A percentile compares a stretch with the other conserved stretches of the same genome.
Conservation (phyloP, 2,113 vertebrate species). For the Myrmecophaga tridactyla region DNA sequence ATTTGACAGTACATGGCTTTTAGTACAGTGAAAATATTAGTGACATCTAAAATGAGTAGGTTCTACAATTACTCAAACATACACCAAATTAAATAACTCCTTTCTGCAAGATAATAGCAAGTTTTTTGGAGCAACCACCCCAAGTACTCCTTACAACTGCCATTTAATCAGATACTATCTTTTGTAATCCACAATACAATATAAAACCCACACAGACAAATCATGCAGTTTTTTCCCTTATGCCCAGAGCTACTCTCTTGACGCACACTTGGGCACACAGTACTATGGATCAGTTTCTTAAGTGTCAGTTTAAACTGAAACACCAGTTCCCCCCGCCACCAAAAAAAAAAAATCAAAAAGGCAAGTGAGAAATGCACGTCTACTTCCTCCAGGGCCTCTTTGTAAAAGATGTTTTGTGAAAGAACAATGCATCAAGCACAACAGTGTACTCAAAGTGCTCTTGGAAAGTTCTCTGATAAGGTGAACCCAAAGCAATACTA, state of each 20-base stretch:
- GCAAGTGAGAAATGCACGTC: accelerated
- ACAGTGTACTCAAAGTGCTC: neutral
- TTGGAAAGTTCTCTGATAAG: conserved; percentile 39
- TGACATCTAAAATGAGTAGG: conserved; percentile 31
- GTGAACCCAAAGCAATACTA: neutral
- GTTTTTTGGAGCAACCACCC: conserved; percentile 34
- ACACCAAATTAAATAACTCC: conserved; percentile 43
- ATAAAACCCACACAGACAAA: conserved; percentile 18
- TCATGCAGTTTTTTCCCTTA: neutral
- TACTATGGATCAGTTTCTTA: neutral
- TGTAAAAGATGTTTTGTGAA: neutral
- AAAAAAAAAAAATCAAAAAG: neutral
- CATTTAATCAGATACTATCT: conserved; percentile 2
- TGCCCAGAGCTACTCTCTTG: conserved; percentile 6
- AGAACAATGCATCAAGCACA: neutral
- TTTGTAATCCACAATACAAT: conserved; percentile 39
- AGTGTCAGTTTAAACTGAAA: neutral
- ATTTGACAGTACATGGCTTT: conserved; percentile 19
- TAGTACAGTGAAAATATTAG: conserved; percentile 39
- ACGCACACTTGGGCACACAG: neutral
- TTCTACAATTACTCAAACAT: conserved; percentile 33
- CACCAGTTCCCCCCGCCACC: neutral
- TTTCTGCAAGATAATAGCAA: neutral
- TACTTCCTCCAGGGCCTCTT: neutral
- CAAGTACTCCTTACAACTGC: neutral